Conservation (phyloP, 1,140 invertebrate species). For the Dendroctonus valens region DNA sequence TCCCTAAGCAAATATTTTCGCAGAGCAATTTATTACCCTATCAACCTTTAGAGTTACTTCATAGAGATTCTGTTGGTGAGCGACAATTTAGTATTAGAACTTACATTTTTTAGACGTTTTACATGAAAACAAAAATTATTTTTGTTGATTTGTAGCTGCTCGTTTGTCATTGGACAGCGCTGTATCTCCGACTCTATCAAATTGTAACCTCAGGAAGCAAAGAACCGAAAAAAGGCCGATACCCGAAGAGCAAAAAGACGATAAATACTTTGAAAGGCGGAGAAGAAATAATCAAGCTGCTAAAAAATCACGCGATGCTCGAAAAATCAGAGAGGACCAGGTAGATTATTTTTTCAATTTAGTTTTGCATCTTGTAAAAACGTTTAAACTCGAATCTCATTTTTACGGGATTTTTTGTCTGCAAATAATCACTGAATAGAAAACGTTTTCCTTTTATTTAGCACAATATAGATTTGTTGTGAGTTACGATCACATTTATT, state of each 20-base stretch:
- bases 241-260: slow-evolving; percentile 82
- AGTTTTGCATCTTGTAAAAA: too few relatives aligned
- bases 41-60: slow-evolving; percentile 8
- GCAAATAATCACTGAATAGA: too few relatives aligned
- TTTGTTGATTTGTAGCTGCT: not conserved
- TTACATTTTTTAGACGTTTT: not conserved
- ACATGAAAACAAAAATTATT: not conserved
- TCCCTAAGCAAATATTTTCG: slow-evolving; percentile 6
- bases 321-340: slow-evolving; percentile 81
- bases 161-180: slow-evolving; percentile 2
- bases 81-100: not conserved
- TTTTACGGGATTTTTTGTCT: too few relatives aligned
- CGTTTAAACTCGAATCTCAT: too few relatives aligned
- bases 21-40: slow-evolving; percentile 8
- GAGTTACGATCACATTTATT: too few relatives aligned
- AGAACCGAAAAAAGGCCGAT: slow-evolving; percentile 85
- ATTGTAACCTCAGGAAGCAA: slow-evolving; percentile 53
- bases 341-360: slow-evolving; percentile 49
- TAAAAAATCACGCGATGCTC: slow-evolving; percentile 84
- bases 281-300: slow-evolving; percentile 87
- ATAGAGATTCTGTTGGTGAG: slow-evolving; percentile 1
- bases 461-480: too few relatives aligned
- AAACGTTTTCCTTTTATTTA: too few relatives aligned
- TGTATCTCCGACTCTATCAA: slow-evolving; percentile 6
- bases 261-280: slow-evolving; percentile 84